Base-by-base conservation (phyloP, 2,797 vertebrate species). In the Ctenosaura bakeri region DNA sequence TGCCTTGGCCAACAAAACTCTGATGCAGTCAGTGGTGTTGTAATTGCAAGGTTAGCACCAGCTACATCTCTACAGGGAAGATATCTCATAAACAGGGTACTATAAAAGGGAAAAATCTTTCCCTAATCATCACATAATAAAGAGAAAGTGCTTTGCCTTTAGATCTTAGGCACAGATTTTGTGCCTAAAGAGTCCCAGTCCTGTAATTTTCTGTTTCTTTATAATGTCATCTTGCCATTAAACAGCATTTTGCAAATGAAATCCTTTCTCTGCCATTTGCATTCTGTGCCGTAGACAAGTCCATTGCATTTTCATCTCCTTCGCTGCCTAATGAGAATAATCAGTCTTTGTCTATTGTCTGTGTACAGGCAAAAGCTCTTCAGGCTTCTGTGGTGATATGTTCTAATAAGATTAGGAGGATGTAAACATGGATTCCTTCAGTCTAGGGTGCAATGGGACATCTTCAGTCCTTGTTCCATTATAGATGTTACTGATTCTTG, bases 231-330 rank as follows among this genome's bases (percentile, higher is more conserved):
- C 69, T 71, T 66, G 71, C 54, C 66, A 10, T 20, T 91, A 46
- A 46, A 52, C 24, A 46, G 6, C 82, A 32, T 0, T 62, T 92
- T 92, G 83, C 79, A 90, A 89, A 88, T 76, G 26, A 66, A 77
- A 54, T 82, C 26, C 26, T 78, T 91, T 29, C 16, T 16, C 32
- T 90, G 38, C 56, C 64, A 71, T 91, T 90, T 91, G 26, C 85
- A 2, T 90, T 92, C 62, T 78, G 35, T 89, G 2, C 6, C 85
- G 6, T 88, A 62, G 32, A 54, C 93, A 90, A 78, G 32, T 91
- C 35, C 24, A 26, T 78, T 91, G 73, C 76, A 78, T 87, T 86
- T 93, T 93, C 78, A 77, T 66, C 85, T 90, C 91, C 42, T 92
- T 94, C 54, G 29, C 24, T 89, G 69, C 54, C 69, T 80, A 89